Evolutionary conservation across 23 tunicate genomes (phyloP), one percentile per base, ranked within the genome.

Genomic region (Halocynthia aurantium): DNA sequence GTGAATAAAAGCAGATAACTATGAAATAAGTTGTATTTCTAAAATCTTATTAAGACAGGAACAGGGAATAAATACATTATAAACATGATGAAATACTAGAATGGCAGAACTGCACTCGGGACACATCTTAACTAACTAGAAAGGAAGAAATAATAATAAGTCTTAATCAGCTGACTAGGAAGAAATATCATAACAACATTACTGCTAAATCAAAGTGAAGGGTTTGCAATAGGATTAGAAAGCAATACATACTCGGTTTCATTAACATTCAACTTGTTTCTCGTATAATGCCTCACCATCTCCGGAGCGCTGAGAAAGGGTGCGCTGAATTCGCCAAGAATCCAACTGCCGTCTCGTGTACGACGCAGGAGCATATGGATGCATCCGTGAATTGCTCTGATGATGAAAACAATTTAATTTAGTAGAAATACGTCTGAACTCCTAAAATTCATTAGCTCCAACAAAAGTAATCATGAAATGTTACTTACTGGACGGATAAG

Each of bases 241-340:
- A 74, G 66, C 62, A 54, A 22, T 11, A 74, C 55, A 55, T 53
- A 74, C 19, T 74, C 77, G 57, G 81, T 55, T 61, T 91, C 97
- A 82, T 70, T 82, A 8, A 91, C 85, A 81, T 85, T 85, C 63
- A 91, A 71, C 53, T 80, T 80, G 67, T 91, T 86, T 0, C 77
- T 72, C 21, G 83, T 75, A 72, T 91, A 91, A 64, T 70, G 72
- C 17, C 84, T 87, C 6, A 91, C 86, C 97, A 91, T 91, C 51
- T 91, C 90, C 15, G 90, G 84, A 6, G 88, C 77, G 52, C 87
- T 85, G 75, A 81, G 86, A 75, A 91, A 91, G 7, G 97, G 97
- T 4, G 97, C 91, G 60, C 97, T 91, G 77, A 91, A 91, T 52
- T 91, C 97, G 8, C 97, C 97, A 8, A 91, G 72, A 51, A 91